These are phyloP conservation scores for Chesias legatella DNA, from an alignment of 2,888 invertebrate genomes.

Conservation along the genomic window DNA sequence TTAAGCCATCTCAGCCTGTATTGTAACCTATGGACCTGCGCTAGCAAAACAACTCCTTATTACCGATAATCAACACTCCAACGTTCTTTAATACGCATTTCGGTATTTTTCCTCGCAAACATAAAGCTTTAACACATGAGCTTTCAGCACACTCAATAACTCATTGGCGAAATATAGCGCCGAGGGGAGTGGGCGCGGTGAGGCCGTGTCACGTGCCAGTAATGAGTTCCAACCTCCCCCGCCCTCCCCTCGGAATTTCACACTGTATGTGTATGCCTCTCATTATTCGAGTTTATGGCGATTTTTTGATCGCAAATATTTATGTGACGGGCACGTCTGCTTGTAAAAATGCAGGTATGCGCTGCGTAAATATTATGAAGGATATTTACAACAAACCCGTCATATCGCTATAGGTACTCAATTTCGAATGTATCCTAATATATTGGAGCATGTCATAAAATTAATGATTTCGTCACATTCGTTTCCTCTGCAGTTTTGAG, in stretches of 20 bases:
- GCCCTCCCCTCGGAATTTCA: conserved; percentile 65
- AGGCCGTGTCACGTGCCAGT: conserved; percentile 76
- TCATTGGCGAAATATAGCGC: conserved; percentile 72
- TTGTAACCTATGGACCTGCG: too few species aligned
- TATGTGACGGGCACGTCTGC: conserved; percentile 20
- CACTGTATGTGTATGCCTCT: conserved; percentile 61
- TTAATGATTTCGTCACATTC: too few species aligned
- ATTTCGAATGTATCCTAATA: too few species aligned
- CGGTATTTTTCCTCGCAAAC: conserved; percentile 35
- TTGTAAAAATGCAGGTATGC: conserved; percentile 8
- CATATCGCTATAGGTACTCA: too few species aligned
- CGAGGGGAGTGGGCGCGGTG: conserved; percentile 55
- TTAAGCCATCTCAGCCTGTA: too few species aligned
- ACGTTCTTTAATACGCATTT: conserved; percentile 1
- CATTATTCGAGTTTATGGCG: conserved; percentile 71
- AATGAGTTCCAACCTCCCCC: conserved; percentile 70
- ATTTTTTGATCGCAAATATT: conserved; percentile 37
- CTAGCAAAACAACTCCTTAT: too few species aligned
- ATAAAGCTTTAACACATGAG: conserved; percentile 62
- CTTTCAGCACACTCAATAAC: conserved; percentile 74
- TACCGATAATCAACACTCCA: conserved; percentile 3
- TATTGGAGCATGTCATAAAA: too few species aligned
- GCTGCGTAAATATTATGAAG: background rate
- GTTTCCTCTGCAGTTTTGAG: too few species aligned
- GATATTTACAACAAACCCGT: too few species aligned